These are phyloP conservation scores for Drosophila prostipennis DNA, from an alignment of 2,888 invertebrate genomes.

Conservation along the genomic window DNA sequence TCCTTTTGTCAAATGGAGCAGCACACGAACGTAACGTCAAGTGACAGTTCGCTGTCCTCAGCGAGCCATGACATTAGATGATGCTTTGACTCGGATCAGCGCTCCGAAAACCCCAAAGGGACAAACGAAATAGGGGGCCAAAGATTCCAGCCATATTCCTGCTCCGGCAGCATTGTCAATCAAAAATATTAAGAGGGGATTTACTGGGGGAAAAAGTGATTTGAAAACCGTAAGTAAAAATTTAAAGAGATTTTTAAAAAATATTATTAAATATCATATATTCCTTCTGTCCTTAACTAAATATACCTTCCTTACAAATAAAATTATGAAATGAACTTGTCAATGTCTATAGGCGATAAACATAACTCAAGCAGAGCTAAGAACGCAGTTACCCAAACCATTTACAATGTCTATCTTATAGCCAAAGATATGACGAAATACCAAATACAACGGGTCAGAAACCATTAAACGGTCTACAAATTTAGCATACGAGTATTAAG, in stretches of 20 bases:
- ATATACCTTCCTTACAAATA: no score
- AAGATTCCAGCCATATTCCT: background rate
- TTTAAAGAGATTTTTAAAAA: background rate
- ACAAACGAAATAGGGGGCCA: background rate
- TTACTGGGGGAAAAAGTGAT: background rate
- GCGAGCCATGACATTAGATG: slow-evolving; percentile 76
- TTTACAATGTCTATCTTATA: background rate
- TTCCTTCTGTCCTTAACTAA: no score
- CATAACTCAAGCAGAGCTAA: background rate
- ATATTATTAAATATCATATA: background rate
- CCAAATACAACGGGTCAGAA: slow-evolving; percentile 31
- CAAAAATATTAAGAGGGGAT: slow-evolving; percentile 9
- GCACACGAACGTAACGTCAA: slow-evolving; percentile 53
- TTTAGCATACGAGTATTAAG: slow-evolving; percentile 39
- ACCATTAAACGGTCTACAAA: slow-evolving; percentile 20
- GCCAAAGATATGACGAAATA: slow-evolving; percentile 37
- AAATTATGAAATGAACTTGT: background rate
- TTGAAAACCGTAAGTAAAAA: background rate
- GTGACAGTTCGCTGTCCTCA: slow-evolving; percentile 60
- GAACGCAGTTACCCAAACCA: background rate
- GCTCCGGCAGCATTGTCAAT: slow-evolving; percentile 39
- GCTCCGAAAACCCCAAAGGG: slow-evolving; percentile 25
- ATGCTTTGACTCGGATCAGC: slow-evolving; percentile 48
- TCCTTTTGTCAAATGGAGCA: slow-evolving; percentile 57
- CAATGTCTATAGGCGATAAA: background rate